Evolutionary conservation across 2,888 invertebrate species (phyloP), one percentile per base, ranked within the genome.

Genomic region (Drosophila mercatorum): DNA sequence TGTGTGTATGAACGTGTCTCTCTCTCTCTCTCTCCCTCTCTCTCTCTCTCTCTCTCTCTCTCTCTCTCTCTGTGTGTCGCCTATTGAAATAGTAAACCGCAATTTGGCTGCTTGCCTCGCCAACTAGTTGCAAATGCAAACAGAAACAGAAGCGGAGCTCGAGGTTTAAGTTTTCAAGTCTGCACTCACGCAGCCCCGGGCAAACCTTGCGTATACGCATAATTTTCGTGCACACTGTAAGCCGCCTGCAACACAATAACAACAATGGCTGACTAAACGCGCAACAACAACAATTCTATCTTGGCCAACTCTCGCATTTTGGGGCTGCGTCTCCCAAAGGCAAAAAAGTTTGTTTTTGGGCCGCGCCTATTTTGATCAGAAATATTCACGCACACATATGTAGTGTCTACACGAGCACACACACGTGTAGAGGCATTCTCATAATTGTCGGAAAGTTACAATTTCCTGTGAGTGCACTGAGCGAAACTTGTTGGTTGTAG

Each of bases 21-120:
- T 12, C 14, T 55, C 7, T 7, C 7, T 1, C 1, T 7, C 6
- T 34, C 6, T 34, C 7, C 0, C 34, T 34, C 34, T 6, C 34
- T 34, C 7, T 34, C 0, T 7, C 7, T 6, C 34, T 34, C 7
- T 34, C 7, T 22, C 22, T 22, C 34, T 34, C 34, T 34, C 34
- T 7, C 34, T 34, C 34, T 34, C 34, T 6, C 34, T 34, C 34
- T 6, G 46, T 31, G 46, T 69, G 59, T 66, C 66, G 55, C 68
- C 75, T 65, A 81, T 80, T 87, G 84, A 72, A 87, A 81, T 75
- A 68, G 81, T 81, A 77, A 72, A 83, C 86, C 89, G 83, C 89
- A 86, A 88, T 86, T 88, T 82, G 75, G 75, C 64, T 76, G 74
- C 60, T 58, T 57, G 43, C 51, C 67, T 57, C 64, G 52, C 61